Conservation (phyloP, 2,797 vertebrate species). For the Pseudotriccus pelzelni region DNA sequence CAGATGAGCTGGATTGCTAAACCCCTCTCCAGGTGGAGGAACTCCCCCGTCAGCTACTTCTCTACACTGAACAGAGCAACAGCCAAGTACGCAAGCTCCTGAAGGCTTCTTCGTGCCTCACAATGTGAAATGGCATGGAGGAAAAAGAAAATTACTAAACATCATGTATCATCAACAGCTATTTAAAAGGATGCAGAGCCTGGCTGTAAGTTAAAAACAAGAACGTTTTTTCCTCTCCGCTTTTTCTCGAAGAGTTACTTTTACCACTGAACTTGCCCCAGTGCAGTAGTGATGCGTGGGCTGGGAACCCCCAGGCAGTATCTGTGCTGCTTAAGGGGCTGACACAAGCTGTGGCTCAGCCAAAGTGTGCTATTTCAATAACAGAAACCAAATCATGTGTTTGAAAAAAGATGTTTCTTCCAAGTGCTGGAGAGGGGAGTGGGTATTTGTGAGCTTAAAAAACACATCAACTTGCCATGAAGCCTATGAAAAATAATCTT, state of each 20-base stretch:
- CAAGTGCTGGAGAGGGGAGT: neutral
- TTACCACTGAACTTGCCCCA: neutral
- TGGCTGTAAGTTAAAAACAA: neutral
- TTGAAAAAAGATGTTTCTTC: conserved; percentile 18
- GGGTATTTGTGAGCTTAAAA: conserved; percentile 13
- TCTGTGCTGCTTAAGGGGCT: neutral
- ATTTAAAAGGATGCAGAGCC: neutral
- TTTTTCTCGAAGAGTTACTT: neutral
- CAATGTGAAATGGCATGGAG: neutral
- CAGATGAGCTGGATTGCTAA: neutral
- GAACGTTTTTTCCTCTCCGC: neutral
- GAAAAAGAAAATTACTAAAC: neutral
- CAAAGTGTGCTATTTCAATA: neutral
- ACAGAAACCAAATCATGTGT: neutral
- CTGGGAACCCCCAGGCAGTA: neutral
- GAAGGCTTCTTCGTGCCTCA: neutral
- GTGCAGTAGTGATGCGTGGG: too few species aligned
- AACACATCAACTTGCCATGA: neutral
- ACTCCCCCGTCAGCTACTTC: neutral
- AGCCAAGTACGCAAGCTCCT: neutral
- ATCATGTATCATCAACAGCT: fast-evolving
- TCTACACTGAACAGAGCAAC: neutral
- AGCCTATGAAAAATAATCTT: neutral
- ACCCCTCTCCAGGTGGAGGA: neutral
- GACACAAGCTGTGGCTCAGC: neutral